These are phyloP conservation scores for Drosophila mettleri DNA, from an alignment of 2,888 invertebrate species.

Conservation along the genomic window DNA sequence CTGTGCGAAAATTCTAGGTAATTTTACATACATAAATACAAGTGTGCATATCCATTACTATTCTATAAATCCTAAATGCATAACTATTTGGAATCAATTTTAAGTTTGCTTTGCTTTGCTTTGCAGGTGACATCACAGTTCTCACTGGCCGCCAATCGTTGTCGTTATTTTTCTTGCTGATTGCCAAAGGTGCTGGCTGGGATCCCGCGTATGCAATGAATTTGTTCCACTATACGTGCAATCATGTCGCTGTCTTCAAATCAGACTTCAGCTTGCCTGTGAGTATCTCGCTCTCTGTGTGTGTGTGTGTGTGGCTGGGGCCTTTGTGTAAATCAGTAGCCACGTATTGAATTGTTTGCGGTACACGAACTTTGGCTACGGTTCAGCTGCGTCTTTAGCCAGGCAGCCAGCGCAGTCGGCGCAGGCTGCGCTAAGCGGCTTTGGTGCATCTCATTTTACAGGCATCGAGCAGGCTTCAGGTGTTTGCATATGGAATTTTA, in stretches of 20 bases:
- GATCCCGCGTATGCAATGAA: constrained; percentile 74
- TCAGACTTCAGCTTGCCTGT: constrained; percentile 25
- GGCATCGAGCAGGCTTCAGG: constrained; percentile 11
- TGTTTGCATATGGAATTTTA: not conserved
- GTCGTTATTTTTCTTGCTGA: constrained; percentile 55
- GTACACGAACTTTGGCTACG: constrained; percentile 53
- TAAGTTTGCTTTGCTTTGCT: not conserved
- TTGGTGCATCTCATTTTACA: constrained; percentile 39
- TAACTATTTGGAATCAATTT: not conserved
- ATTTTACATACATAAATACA: too few species aligned
- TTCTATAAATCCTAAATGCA: too few species aligned
- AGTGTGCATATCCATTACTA: too few species aligned
- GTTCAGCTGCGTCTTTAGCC: constrained; percentile 28
- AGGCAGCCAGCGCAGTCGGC: not conserved
- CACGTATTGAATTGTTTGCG: constrained; percentile 54
- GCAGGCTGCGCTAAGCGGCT: constrained; percentile 50
- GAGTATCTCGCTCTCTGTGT: constrained; percentile 1
- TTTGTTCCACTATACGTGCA: constrained; percentile 78
- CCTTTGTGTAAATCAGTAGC: constrained; percentile 67
- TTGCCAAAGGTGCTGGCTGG: constrained; percentile 71
- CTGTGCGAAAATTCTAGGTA: too few species aligned
- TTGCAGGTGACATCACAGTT: constrained; percentile 34
- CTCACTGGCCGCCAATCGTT: constrained; percentile 11
- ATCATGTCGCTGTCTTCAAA: constrained; percentile 54
- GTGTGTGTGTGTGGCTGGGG: constrained; percentile 4